These are phyloP conservation scores for Fukomys damarensis DNA, from an alignment of 2,113 vertebrate species.

Conservation along the genomic window DNA sequence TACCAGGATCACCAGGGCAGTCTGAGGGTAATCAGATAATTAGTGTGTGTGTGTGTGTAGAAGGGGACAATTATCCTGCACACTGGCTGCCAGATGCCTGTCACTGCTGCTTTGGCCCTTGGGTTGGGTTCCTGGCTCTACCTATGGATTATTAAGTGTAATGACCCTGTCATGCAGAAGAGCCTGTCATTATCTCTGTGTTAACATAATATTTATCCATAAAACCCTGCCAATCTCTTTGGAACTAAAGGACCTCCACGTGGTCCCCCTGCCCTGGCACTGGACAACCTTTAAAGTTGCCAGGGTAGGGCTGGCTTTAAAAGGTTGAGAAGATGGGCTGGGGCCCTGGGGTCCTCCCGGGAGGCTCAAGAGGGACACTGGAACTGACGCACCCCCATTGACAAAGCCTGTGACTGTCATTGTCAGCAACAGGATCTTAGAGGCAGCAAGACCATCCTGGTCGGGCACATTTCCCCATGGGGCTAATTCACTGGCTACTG, in stretches of 20 bases:
- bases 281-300: neutral
- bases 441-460: neutral
- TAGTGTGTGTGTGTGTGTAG: conserved; percentile 27
- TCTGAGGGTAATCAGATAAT: conserved; percentile 76
- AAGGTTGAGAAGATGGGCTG: conserved; percentile 4
- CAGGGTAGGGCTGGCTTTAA: neutral
- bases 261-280: neutral
- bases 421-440: neutral
- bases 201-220: conserved; percentile 80
- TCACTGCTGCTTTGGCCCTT: conserved; percentile 81
- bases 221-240: conserved; percentile 61
- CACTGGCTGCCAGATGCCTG: conserved; percentile 76
- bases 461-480: neutral
- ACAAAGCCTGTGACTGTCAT: neutral
- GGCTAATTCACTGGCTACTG: neutral
- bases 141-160: conserved; percentile 84
- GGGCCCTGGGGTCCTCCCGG: neutral
- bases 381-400: neutral
- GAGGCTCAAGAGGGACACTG: neutral
- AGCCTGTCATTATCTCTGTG: conserved; percentile 82
- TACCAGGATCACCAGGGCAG: conserved; percentile 58
- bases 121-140: conserved; percentile 80
- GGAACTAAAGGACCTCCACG: conserved; percentile 42
- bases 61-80: conserved; percentile 69
- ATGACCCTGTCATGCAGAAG: conserved; percentile 81